Conservation (phyloP, 2,888 invertebrate species). For the Theodoxus fluviatilis region DNA sequence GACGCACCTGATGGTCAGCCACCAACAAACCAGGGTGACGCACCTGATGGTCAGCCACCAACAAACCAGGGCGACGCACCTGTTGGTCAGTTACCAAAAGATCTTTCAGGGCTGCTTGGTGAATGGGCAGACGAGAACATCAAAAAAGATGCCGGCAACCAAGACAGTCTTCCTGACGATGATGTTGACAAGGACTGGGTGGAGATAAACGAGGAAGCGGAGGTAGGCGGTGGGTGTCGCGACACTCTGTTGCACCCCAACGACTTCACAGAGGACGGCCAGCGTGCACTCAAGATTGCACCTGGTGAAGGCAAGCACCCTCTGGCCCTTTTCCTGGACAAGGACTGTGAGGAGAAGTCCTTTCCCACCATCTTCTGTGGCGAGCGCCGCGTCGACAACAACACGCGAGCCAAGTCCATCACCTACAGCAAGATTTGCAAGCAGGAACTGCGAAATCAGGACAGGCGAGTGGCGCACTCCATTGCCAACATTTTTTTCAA, state of each 20-base stretch:
- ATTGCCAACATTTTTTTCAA: conserved; percentile 16
- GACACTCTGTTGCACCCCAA: conserved; percentile 11
- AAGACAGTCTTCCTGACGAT: neutral
- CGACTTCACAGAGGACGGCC: conserved; percentile 4
- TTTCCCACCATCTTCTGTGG: neutral
- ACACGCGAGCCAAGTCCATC: neutral
- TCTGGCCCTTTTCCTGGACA: neutral
- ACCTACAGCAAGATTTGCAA: conserved; percentile 7
- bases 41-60: too few species aligned
- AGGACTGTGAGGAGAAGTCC: conserved; percentile 15
- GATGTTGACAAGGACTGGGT: conserved; percentile 10
- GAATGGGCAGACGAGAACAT: too few species aligned
- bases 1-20: too few species aligned
- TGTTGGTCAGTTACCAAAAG: too few species aligned
- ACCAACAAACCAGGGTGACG: too few species aligned
- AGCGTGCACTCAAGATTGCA: neutral
- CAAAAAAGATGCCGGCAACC: too few species aligned
- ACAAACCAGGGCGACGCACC: too few species aligned
- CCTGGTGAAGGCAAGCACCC: conserved; percentile 13
- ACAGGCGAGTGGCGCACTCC: conserved; percentile 7
- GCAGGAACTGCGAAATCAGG: neutral
- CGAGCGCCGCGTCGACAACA: neutral
- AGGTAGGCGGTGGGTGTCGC: neutral
- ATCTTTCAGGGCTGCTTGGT: too few species aligned
- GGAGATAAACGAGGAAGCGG: neutral